phyloP scores from a whole-genome alignment of 2,888 invertebrate species.

The Mechanitis messenoides region DNA sequence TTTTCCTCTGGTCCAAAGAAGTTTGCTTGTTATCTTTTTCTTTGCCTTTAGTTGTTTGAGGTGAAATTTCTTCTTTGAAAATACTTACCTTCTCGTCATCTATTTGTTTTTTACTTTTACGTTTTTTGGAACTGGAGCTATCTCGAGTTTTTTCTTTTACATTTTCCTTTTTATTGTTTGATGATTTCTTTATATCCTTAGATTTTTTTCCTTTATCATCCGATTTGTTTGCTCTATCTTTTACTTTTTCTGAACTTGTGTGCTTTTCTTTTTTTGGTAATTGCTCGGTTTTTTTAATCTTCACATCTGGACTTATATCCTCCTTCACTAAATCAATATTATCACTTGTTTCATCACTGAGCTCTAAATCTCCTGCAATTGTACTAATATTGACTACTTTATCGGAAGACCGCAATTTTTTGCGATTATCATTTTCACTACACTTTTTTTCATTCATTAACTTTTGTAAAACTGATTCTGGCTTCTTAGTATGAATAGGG shows the following conservation, averaged over 20 bases:
- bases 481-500: background rate
- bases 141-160: constrained; percentile 20
- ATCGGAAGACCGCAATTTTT: background rate
- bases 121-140: constrained; percentile 33
- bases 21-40: constrained; percentile 17
- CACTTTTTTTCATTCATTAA: constrained; percentile 26
- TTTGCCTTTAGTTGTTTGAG: constrained; percentile 29
- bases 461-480: constrained; percentile 1
- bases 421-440: background rate
- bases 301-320: constrained; percentile 7
- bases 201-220: constrained; percentile 14
- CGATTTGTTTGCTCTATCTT: constrained; percentile 2
- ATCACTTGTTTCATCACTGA: constrained; percentile 63
- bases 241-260: constrained; percentile 8
- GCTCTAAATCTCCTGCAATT: constrained; percentile 59
- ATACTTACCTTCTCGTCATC: constrained; percentile 31
- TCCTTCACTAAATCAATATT: constrained; percentile 29
- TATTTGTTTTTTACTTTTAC: constrained; percentile 39
- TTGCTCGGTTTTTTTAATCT: constrained; percentile 12
- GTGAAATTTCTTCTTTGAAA: constrained; percentile 31
- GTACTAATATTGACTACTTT: constrained; percentile 30
- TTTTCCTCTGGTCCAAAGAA: constrained; percentile 25
- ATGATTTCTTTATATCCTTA: constrained; percentile 18
- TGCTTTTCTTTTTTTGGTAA: constrained; percentile 8
- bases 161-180: background rate